These are phyloP conservation scores for Drosophila atripex DNA, from an alignment of 2,888 invertebrate genomes.

Conservation along the genomic window DNA sequence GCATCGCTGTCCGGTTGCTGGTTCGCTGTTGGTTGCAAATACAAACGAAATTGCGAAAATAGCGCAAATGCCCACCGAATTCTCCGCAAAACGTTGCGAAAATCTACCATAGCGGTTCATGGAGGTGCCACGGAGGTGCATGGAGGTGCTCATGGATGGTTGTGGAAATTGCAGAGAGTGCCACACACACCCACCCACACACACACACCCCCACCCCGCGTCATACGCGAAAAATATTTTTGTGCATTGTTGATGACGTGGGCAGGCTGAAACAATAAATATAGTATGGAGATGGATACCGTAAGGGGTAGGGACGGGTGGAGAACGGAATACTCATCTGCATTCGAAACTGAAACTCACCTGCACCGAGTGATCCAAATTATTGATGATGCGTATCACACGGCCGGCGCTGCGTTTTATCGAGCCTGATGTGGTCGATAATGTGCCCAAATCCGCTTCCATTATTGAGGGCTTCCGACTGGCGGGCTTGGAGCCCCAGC, in stretches of 20 bases:
- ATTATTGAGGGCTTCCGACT: conserved; percentile 93
- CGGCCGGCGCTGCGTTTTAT: conserved; percentile 92
- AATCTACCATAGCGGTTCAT: conserved; percentile 34
- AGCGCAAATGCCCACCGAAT: conserved; percentile 27
- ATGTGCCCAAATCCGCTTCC: conserved; percentile 89
- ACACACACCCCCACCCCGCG: background rate
- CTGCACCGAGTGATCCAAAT: conserved; percentile 95
- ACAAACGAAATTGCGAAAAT: conserved; percentile 38
- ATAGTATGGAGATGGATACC: conserved; percentile 13
- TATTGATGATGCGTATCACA: conserved; percentile 96
- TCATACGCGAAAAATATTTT: conserved; percentile 29
- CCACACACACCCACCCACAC: no score
- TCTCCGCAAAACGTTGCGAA: conserved; percentile 34
- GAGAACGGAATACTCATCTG: background rate
- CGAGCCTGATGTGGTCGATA: conserved; percentile 86
- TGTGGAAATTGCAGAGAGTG: conserved; percentile 2
- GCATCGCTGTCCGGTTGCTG: conserved; percentile 36
- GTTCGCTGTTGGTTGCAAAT: conserved; percentile 17
- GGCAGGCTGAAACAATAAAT: conserved; percentile 52
- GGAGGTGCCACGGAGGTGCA: background rate
- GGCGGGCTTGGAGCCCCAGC: conserved; percentile 88
- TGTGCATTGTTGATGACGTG: conserved; percentile 40
- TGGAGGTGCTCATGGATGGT: background rate
- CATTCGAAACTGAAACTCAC: conserved; percentile 84
- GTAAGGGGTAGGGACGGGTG: conserved; percentile 1